A percentile compares a stretch with the other conserved stretches of the same genome.
Evolutionary conservation across 2,113 vertebrate genomes (phyloP).

Genomic region (Muntiacus muntjak): DNA sequence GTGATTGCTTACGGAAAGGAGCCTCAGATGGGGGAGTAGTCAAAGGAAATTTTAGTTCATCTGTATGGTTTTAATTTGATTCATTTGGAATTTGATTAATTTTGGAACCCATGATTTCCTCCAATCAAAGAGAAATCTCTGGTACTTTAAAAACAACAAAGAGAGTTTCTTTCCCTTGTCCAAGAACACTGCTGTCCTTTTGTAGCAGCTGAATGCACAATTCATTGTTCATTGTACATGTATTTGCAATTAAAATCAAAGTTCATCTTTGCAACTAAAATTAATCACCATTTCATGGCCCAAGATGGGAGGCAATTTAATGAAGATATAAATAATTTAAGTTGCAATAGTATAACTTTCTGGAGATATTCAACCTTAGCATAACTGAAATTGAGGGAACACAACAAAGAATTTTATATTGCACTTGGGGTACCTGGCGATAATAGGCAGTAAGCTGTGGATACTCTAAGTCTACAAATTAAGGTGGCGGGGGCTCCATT

Average conservation of each 20-base stretch:
- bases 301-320: background rate
- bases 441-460: background rate
- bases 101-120: background rate
- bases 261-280: conserved; percentile 8
- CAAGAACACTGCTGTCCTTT: background rate
- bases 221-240: background rate
- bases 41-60: background rate
- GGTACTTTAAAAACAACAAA: background rate
- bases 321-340: background rate
- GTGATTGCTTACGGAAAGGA: background rate
- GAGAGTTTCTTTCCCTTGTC: background rate
- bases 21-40: background rate
- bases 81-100: background rate
- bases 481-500: background rate
- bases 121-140: background rate
- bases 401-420: background rate
- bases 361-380: background rate
- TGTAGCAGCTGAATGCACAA: background rate
- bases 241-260: background rate
- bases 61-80: background rate
- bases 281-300: background rate
- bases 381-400: background rate
- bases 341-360: background rate
- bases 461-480: background rate
- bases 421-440: background rate